Conservation (phyloP, 2,113 vertebrate species). For the Athene noctua region DNA sequence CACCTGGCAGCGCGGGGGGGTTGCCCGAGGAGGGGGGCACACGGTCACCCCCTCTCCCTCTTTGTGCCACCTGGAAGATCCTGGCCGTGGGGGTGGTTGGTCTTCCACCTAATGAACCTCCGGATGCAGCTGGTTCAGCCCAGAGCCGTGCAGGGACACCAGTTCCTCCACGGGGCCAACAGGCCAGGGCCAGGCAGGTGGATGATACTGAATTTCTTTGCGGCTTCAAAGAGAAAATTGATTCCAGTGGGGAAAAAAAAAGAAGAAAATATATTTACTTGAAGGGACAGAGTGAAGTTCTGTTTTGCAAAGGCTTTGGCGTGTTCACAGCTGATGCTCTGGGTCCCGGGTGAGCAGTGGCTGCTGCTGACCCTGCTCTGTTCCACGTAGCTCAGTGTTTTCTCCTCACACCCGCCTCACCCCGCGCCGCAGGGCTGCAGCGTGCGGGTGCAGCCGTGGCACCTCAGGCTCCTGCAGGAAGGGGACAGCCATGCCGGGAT, state of each 20-base stretch:
- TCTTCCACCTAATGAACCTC: background rate
- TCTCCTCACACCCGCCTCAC: background rate
- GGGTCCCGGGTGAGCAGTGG: background rate
- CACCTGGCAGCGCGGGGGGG: too few species aligned
- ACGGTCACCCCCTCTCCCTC: background rate
- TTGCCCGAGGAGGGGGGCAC: too few species aligned
- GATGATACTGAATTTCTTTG: background rate
- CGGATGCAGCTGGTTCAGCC: background rate
- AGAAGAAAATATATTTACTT: too few species aligned
- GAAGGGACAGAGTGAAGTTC: background rate
- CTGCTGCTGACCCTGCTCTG: background rate
- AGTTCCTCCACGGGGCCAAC: background rate
- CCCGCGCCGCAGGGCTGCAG: accelerated
- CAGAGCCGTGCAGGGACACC: too few species aligned
- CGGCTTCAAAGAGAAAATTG: background rate
- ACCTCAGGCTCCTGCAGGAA: background rate
- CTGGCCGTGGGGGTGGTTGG: too few species aligned
- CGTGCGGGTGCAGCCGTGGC: background rate
- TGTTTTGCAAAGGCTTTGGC: background rate
- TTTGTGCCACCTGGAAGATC: background rate
- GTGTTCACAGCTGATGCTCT: background rate
- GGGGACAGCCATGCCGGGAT: background rate
- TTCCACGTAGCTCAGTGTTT: background rate
- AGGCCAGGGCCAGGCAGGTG: background rate
- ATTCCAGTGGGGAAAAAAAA: background rate